phyloP scores from a whole-genome alignment of 2,888 invertebrate species.

The Syritta pipiens region DNA sequence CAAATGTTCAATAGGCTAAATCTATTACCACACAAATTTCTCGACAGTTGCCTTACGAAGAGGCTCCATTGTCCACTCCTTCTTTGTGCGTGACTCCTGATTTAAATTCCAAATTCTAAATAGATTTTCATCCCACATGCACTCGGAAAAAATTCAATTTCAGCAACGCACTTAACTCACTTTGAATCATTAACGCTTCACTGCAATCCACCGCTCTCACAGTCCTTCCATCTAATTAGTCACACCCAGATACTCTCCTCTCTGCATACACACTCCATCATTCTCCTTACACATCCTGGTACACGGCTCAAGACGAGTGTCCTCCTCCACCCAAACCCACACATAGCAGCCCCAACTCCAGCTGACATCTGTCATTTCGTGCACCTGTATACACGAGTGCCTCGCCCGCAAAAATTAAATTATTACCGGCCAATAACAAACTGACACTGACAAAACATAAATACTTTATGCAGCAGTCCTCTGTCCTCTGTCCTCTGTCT shows the following conservation, averaged over 20 bases:
- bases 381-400: conserved; percentile 50
- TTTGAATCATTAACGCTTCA: no score
- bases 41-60: no score
- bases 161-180: no score
- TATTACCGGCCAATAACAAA: conserved; percentile 55
- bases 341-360: conserved; percentile 20
- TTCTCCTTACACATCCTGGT: not conserved
- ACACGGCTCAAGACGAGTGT: not conserved
- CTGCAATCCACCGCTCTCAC: no score
- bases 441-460: conserved; percentile 61
- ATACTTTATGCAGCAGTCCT: conserved; percentile 48
- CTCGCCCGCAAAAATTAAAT: conserved; percentile 47
- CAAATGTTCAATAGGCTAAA: no score
- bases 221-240: not conserved
- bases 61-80: no score
- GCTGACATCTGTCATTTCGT: conserved; percentile 54
- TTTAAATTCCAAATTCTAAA: no score
- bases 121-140: no score
- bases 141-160: no score
- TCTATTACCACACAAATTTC: no score
- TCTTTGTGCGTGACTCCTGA: no score
- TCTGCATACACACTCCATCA: not conserved
- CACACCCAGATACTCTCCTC: not conserved
- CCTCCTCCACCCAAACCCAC: conserved; percentile 23
- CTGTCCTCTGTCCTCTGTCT: not conserved